Evolutionary conservation across 2,888 invertebrate genomes (phyloP).

Genomic region (Drosophila borborema): DNA sequence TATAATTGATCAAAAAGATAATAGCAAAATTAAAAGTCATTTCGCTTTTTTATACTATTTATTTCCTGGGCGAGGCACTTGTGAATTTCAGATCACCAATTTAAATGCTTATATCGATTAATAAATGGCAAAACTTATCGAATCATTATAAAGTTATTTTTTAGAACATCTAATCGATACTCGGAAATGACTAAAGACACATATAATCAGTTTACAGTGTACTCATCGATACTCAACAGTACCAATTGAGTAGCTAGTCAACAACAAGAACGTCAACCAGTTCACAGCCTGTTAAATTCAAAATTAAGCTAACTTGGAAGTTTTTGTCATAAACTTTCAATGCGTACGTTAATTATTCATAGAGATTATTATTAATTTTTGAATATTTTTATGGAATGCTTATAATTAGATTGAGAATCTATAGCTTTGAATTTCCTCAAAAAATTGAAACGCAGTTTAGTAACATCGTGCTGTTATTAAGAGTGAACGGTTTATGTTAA

Average conservation of each 20-base stretch:
- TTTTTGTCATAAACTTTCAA: neutral
- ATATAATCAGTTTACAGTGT: neutral
- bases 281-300: slow-evolving; percentile 1
- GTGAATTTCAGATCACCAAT: neutral
- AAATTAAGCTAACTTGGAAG: neutral
- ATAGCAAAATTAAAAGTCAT: neutral
- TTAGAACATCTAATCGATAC: neutral
- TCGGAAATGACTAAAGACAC: neutral
- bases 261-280: neutral
- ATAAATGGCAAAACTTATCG: neutral
- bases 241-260: neutral
- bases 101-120: neutral
- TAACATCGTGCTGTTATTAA: slow-evolving; percentile 11
- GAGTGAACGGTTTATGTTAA: slow-evolving; percentile 16
- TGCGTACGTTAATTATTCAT: neutral
- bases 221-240: neutral
- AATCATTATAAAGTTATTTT: neutral
- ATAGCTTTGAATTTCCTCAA: neutral
- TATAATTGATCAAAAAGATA: neutral
- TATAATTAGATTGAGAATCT: neutral
- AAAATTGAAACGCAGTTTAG: neutral
- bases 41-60: neutral
- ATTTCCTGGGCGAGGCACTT: neutral
- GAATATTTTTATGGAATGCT: neutral
- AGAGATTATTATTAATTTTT: neutral